Base-by-base conservation (phyloP, 2,888 invertebrate species). In the Polydrusus tereticollis region DNA sequence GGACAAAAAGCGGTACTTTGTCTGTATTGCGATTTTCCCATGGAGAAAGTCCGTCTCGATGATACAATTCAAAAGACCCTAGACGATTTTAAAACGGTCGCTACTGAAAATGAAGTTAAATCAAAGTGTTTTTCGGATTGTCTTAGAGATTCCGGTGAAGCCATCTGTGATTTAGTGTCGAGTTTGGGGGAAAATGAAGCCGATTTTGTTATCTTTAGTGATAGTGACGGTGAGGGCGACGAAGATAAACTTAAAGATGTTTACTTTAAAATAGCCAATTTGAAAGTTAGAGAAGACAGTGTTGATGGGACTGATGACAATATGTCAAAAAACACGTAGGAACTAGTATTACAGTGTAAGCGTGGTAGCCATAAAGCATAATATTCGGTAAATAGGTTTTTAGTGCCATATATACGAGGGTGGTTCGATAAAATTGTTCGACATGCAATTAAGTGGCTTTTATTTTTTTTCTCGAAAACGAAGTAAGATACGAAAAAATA, bases 1-100 rank as follows among this genome's bases (percentile, higher is more conserved):
- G 80, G 83, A 69, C 72, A 77, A 41, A 64, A 75, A 2, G 58
- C 72, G n/a, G 68, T 83, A 41, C 72, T 78, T 29, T 85, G 85
- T 67, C 81, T 82, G 2, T 83, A 82, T 65, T 85, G 85, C 76
- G 84, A 85, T 76, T 73, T 82, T 63, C 79, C 80, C 12, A 82
- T 85, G 82, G 78, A 80, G 1, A 76, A 69, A 67, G 69, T 77
- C 38, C 50, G 58, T 55, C 41, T 70, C 4, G 43, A 50, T 23
- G 43, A 60, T 6, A 57, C 59, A 57, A 26, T 33, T 18, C 29
- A 74, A 57, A 71, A 70, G 60, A 60, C 20, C 29, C 14, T 72
- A 8, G 33, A 57, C 8, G 18, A 63, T 45, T 29, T 23, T 16
- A 52, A 70, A 14, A 29, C 18, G 3, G 18, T n/a, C 16, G 38